These are phyloP conservation scores for Hemiscyllium ocellatum DNA, from an alignment of 2,113 vertebrate species.

Conservation along the genomic window DNA sequence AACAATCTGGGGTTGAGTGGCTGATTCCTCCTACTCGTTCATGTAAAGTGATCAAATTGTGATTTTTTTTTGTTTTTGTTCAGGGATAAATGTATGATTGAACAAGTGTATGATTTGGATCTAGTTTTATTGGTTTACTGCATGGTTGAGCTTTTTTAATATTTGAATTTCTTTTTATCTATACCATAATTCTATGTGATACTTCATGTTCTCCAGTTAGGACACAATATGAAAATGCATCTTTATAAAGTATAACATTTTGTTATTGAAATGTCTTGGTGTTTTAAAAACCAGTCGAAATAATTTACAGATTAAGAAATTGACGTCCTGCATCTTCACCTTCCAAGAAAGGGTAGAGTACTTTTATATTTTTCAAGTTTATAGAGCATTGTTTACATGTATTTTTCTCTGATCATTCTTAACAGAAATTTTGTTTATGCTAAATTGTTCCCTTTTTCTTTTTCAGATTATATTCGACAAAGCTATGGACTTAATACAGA, in stretches of 20 bases:
- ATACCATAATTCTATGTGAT: neutral
- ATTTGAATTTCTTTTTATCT: neutral
- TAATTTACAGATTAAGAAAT: neutral
- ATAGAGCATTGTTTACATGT: neutral
- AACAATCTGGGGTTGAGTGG: too few species aligned
- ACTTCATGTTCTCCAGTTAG: neutral
- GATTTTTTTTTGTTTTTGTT: neutral
- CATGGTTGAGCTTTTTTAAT: neutral
- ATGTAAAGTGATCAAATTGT: neutral
- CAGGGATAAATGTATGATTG: neutral
- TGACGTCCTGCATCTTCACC: neutral
- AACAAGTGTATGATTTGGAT: too few species aligned
- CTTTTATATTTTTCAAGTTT: neutral
- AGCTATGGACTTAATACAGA: conserved; percentile 96
- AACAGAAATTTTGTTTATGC: neutral
- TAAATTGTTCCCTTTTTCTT: conserved; percentile 38
- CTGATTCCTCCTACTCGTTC: too few species aligned
- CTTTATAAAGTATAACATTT: neutral
- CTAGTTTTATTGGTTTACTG: neutral
- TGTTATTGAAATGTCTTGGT: neutral
- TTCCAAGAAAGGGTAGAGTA: neutral
- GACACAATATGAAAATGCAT: neutral
- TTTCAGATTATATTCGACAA: conserved; percentile 96
- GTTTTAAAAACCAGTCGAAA: neutral
- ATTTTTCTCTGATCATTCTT: neutral